Evolutionary conservation across 2,888 invertebrate genomes (phyloP), one percentile per base, ranked within the genome.

Genomic region (Drosophila parthenogenetica): DNA sequence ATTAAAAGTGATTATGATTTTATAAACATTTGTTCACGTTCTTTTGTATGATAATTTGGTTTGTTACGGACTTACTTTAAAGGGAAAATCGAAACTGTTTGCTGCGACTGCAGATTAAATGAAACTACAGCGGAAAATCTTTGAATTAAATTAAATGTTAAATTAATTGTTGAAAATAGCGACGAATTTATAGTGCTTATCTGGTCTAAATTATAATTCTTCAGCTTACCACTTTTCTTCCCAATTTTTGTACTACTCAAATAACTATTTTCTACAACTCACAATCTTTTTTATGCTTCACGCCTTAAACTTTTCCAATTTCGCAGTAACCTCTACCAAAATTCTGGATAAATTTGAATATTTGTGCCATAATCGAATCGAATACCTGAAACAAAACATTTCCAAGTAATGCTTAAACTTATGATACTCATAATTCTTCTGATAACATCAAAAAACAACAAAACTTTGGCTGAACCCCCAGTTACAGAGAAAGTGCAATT

Each of bases 1-100:
- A 89, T 86, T 76, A 73, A 85, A 84, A 84, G 72, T 76, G 69
- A 87, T 70, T 83, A 69, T 87, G 64, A 84, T 87, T 86, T 77
- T 49, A 32, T 32, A 50, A 64, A 67, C 48, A 22, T 53, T 71
- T 69, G 51, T n/a, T 22, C 19, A 32, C 8, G 13, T 13, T 29
- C 51, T 50, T 58, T 43, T n/a, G 4, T n/a, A 13, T 10, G 39
- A 48, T 39, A 40, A 50, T 64, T 51, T 35, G 57, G 10, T 29
- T 39, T 50, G 14, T 53, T 45, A 39, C 39, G 22, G 17, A 17
- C 17, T 22, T 39, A 39, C 42, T 45, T 0, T 4, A 10, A 29
- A 29, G 17, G 22, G 10, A 35, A 39, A 16, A 16, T 13, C 0
- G 7, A 8, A n/a, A 17, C 13, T 17, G 7, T 29, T 29, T 29